Conservation (phyloP, 2,888 invertebrate species). For the Erebia palarica region DNA sequence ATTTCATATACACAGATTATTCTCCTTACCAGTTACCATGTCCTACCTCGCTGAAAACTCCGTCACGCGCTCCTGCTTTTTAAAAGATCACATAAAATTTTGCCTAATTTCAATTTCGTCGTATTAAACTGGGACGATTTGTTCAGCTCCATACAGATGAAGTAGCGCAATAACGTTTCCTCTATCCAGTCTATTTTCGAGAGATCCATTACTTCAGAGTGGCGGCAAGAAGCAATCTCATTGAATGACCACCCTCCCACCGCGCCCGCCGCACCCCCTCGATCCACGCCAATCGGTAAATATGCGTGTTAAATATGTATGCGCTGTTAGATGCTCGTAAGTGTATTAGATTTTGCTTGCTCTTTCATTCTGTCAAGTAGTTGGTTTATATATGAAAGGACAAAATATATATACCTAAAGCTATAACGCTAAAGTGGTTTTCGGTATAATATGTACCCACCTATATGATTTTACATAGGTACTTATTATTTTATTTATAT, state of each 20-base stretch:
- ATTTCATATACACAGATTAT: too few species aligned
- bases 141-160: slow-evolving; percentile 43
- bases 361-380: slow-evolving; percentile 75
- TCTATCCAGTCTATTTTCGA: slow-evolving; percentile 80
- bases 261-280: slow-evolving; percentile 55
- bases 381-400: slow-evolving; percentile 27
- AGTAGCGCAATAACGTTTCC: slow-evolving; percentile 72
- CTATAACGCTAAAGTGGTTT: slow-evolving; percentile 11
- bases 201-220: slow-evolving; percentile 82
- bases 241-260: slow-evolving; percentile 81
- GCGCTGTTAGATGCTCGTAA: slow-evolving; percentile 78
- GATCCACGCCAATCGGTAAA: slow-evolving; percentile 81
- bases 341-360: slow-evolving; percentile 81
- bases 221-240: slow-evolving; percentile 83
- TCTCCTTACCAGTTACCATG: too few species aligned
- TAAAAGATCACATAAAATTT: neutral
- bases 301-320: slow-evolving; percentile 83
- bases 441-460: neutral
- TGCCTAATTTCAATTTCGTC: slow-evolving; percentile 14
- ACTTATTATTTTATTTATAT: neutral
- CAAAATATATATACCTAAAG: slow-evolving; percentile 6
- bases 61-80: neutral
- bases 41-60: too few species aligned
- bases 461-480: neutral
- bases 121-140: slow-evolving; percentile 8